Conservation (phyloP, 2,888 invertebrate genomes). For the Cantharis lateralis region DNA sequence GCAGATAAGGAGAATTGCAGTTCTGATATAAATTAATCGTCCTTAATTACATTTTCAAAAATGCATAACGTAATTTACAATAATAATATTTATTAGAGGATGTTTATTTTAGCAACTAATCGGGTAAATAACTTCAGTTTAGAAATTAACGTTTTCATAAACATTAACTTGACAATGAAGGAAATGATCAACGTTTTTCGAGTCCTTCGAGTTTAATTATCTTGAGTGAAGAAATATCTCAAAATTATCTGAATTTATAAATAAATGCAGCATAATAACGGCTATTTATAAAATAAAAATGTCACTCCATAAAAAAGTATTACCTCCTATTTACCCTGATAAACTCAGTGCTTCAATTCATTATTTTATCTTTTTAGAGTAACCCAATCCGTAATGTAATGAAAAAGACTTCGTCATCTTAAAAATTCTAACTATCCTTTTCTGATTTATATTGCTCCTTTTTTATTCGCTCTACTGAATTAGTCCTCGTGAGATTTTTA, state of each 20-base stretch:
- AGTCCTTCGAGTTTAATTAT: background rate
- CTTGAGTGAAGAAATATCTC: background rate
- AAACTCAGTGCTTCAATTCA: background rate
- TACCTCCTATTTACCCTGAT: background rate
- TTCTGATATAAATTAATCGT: too few relatives aligned
- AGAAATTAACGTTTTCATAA: background rate
- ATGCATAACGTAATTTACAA: background rate
- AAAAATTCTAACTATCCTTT: too few relatives aligned
- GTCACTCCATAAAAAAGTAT: background rate
- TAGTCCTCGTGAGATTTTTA: background rate
- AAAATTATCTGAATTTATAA: background rate
- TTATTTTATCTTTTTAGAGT: background rate
- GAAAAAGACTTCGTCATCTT: too few relatives aligned
- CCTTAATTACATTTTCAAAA: background rate
- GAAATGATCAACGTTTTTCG: background rate
- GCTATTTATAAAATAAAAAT: background rate
- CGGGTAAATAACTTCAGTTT: background rate
- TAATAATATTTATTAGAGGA: background rate
- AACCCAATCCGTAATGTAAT: background rate
- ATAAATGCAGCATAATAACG: background rate
- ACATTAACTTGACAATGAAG: background rate
- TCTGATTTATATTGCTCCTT: too few relatives aligned
- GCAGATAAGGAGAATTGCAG: background rate
- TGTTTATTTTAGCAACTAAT: background rate
- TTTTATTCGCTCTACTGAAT: background rate